These are phyloP conservation scores for Coelinius sp. DNA, from an alignment of 2,888 invertebrate genomes.

Conservation along the genomic window DNA sequence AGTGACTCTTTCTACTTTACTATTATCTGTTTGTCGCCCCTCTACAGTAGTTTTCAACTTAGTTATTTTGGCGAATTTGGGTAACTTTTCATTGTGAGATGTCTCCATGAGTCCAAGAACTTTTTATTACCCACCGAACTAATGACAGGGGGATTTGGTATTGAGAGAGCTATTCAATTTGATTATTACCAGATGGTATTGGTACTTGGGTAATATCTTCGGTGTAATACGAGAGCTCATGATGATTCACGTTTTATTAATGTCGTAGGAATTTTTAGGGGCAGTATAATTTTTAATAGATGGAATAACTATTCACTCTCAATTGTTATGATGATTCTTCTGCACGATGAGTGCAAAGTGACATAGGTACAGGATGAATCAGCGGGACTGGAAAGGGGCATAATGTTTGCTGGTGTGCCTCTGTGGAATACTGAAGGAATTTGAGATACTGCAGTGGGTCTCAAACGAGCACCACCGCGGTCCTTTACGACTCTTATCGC, in stretches of 20 bases:
- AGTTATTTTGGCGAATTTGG: not conserved
- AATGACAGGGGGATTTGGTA: slow-evolving; percentile 31
- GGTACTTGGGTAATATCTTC: slow-evolving; percentile 1
- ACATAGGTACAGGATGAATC: not conserved
- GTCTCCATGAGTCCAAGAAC: slow-evolving; percentile 21
- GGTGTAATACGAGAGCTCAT: not conserved
- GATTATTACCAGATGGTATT: slow-evolving; percentile 28
- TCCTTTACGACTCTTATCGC: slow-evolving; percentile 32
- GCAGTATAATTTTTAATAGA: not conserved
- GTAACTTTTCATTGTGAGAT: slow-evolving; percentile 40
- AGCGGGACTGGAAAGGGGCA: not conserved
- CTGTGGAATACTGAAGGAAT: not conserved
- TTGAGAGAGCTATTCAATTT: slow-evolving; percentile 32
- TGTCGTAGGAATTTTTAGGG: not conserved
- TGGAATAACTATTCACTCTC: not conserved
- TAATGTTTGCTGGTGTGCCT: not conserved
- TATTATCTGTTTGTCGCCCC: slow-evolving; percentile 3
- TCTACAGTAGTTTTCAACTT: not conserved
- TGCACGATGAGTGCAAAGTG: not conserved
- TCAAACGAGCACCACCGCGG: slow-evolving; percentile 5
- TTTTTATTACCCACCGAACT: slow-evolving; percentile 38
- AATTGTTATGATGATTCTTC: not conserved
- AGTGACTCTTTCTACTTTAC: not conserved
- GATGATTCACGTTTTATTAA: not conserved
- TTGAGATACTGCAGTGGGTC: not conserved